These are phyloP conservation scores for Mythimna pallens DNA, from an alignment of 2,888 invertebrate species.

Conservation along the genomic window DNA sequence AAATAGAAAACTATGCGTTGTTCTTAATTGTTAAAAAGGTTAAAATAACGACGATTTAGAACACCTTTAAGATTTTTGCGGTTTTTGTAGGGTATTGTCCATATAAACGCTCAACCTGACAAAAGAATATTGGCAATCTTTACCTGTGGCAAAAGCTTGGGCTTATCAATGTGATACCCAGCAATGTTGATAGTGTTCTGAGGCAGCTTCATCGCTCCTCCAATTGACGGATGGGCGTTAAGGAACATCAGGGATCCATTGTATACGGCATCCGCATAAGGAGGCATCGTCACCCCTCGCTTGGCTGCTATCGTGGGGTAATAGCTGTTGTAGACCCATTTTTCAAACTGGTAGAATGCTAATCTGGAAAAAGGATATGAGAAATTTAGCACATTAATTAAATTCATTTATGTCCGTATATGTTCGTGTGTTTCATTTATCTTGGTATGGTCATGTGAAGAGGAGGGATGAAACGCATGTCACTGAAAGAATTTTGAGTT, in stretches of 20 bases:
- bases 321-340: constrained; percentile 66
- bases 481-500: too few relatives aligned
- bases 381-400: background rate
- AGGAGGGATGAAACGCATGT: too few relatives aligned
- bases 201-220: constrained; percentile 72
- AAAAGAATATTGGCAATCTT: background rate
- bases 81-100: too few relatives aligned
- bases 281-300: constrained; percentile 72
- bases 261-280: constrained; percentile 74
- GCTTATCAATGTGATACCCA: constrained; percentile 79
- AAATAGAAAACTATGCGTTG: background rate
- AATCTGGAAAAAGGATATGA: constrained; percentile 67
- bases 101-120: too few relatives aligned
- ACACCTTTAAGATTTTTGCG: too few relatives aligned
- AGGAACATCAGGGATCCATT: constrained; percentile 73
- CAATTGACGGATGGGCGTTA: constrained; percentile 77
- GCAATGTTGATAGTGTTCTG: constrained; percentile 78
- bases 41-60: too few relatives aligned
- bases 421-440: too few relatives aligned
- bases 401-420: too few relatives aligned
- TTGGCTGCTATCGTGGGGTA: constrained; percentile 72
- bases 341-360: constrained; percentile 69
- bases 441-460: too few relatives aligned
- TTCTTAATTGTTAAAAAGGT: too few relatives aligned
- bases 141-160: constrained; percentile 78